Evolutionary conservation across 2,113 vertebrate species (phyloP), one percentile per base, ranked within the genome.

Genomic region (Brachypodius melanocephalos): DNA sequence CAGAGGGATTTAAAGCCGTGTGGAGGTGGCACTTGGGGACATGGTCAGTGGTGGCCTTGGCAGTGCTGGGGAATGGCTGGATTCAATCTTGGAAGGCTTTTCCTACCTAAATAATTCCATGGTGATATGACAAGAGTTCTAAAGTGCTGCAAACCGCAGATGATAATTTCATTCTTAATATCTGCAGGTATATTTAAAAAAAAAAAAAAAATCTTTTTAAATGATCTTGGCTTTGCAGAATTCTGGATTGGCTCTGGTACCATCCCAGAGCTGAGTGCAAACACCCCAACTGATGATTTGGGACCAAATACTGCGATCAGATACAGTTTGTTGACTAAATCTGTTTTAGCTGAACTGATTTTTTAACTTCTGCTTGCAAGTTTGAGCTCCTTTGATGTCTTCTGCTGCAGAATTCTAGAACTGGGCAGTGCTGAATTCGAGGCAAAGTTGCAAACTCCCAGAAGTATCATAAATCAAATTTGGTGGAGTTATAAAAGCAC

Each of bases 1-100:
- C 17, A 29, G 6, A 46, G 34, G 42, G 51, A 10, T 57, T 10
- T 46, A 26, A 68, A 48, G 28, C n/a, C 3, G 0, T 1, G n/a
- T 15, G 21, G 17, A 48, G 12, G 78, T 81, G 52, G 29, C 52
- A 58, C 52, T 3, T 58, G 63, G 78, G 52, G 34, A 81, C 45
- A 14, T 2, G 42, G n/a, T 1, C 77, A 67, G 8, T 28, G 48
- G 48, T 52, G 75, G 61, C 46, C 48, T 29, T 17, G 75, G 31
- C 58, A 34, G 40, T 5, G 52, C 17, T 58, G 51, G 34, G 34
- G n/a, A 12, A 58, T 40, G 52, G 24, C 1, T 58, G 45, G 31
- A 49, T 42, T n/a, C 24, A 12, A 3, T 15, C 65, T 3, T 58
- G 43, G 14, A 69, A 29, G 5, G 24, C 9, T 81, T 42, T 69